phyloP scores from a whole-genome alignment of 2,888 invertebrate species.

The Drosophila mettleri region DNA sequence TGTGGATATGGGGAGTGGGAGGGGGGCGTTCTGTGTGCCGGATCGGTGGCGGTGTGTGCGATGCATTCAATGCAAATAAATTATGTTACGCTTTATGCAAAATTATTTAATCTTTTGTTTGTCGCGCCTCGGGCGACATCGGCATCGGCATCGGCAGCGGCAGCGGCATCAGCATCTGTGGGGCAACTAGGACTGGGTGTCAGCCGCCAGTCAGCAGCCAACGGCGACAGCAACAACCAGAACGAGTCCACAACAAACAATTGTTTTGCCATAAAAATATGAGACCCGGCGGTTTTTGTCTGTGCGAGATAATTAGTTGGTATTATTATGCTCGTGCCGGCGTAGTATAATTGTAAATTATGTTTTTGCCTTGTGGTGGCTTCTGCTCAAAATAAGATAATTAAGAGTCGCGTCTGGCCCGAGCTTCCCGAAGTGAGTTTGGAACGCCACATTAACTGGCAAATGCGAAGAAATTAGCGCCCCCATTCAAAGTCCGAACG shows the following conservation, averaged over 20 bases:
- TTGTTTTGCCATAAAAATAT: constrained; percentile 81
- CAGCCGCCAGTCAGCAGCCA: constrained; percentile 1
- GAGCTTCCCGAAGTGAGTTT: constrained; percentile 24
- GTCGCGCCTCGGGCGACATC: constrained; percentile 60
- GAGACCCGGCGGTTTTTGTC: constrained; percentile 68
- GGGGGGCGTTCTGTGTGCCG: constrained; percentile 55
- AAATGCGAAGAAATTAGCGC: constrained; percentile 76
- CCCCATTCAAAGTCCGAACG: constrained; percentile 24
- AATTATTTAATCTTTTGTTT: constrained; percentile 82
- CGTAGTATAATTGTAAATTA: constrained; percentile 64
- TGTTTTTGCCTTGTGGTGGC: constrained; percentile 29
- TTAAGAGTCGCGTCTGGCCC: constrained; percentile 63
- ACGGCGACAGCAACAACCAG: constrained; percentile 2
- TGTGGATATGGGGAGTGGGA: neutral
- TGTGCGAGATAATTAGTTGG: constrained; percentile 77
- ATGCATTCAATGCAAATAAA: constrained; percentile 82
- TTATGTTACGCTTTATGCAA: constrained; percentile 82
- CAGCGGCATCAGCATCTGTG: constrained; percentile 19
- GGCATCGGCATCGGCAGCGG: neutral
- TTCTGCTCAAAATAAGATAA: constrained; percentile 55
- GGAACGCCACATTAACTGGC: constrained; percentile 72
- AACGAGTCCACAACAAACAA: constrained; percentile 50
- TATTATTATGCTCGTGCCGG: constrained; percentile 60
- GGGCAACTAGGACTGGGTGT: constrained; percentile 17
- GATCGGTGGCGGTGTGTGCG: constrained; percentile 78